Evolutionary conservation across 2,797 vertebrate genomes (phyloP), one percentile per base, ranked within the genome.

Genomic region (Tokudaia muenninki): DNA sequence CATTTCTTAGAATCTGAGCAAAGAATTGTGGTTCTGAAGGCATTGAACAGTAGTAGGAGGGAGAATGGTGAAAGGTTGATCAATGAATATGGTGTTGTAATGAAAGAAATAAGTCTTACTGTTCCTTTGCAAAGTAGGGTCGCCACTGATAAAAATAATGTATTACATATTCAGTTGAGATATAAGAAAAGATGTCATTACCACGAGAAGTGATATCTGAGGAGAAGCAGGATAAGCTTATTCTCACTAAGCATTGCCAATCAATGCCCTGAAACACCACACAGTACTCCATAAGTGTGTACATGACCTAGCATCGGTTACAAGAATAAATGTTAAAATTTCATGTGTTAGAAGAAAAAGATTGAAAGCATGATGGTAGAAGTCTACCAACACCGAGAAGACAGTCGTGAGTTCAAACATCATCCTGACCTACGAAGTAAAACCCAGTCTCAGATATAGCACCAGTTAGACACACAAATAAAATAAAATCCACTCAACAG

Each of bases 361-460:
- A 61, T 37, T 1, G 2, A 6, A 77, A 37, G 8, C 31, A 26
- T n/a, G 8, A 50, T 52, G 2, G 16, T 26, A 52, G 14, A 90
- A 29, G 8, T 37, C 59, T 65, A 34, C 34, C 31, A 29, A 50
- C 1, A 26, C 14, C 17, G 65, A 50, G 22, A 50, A 24, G 31
- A 78, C 1, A 26, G 13, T 16, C 17, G 11, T 50, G 14, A n/a
- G 7, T 78, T 78, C 41, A 50, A 37, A 31, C 12, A 52, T 12
- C 13, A 52, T 3, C 59, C 21, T 37, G 29, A 9, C 16, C 12
- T 37, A 50, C 59, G n/a, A 16, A n/a, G 44, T 11, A 50, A 79
- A 37, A 50, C 2, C 3, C 3, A 47, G 1, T 34, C 29, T 17
- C 57, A 63, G 0, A n/a, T 10, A 90, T 63, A 37, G 0, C 0